These are phyloP conservation scores for Lethocerus indicus DNA, from an alignment of 1,140 invertebrate species.

Conservation along the genomic window DNA sequence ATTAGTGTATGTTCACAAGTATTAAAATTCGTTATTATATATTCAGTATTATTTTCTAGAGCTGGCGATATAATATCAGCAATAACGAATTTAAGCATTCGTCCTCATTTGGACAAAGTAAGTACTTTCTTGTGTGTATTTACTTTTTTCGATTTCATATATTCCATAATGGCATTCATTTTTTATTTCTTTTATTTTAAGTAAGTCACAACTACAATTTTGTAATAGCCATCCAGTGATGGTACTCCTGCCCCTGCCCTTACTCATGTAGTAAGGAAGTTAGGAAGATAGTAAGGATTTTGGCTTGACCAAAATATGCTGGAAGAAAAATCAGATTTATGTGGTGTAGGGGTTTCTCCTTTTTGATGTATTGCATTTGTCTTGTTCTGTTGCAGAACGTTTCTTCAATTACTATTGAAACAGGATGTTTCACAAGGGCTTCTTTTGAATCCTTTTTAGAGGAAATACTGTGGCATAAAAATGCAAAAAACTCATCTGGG, in stretches of 20 bases:
- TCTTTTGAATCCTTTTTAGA: slow-evolving; percentile 17
- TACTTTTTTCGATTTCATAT: background rate
- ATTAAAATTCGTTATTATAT: background rate
- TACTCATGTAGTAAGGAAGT: background rate
- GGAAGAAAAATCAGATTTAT: background rate
- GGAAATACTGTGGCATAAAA: slow-evolving; percentile 18
- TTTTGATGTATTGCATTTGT: background rate
- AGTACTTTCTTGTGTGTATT: background rate
- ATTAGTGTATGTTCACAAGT: background rate
- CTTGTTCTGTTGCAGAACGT: slow-evolving; percentile 14
- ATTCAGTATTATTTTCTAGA: background rate
- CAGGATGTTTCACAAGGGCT: slow-evolving; percentile 7
- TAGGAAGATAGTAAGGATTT: background rate
- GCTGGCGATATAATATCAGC: background rate
- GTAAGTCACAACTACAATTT: background rate
- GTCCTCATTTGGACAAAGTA: slow-evolving; percentile 8
- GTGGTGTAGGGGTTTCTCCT: background rate
- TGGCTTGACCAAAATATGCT: background rate
- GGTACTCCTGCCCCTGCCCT: background rate
- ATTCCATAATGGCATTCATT: background rate
- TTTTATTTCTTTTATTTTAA: background rate
- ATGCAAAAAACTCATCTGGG: slow-evolving; percentile 7
- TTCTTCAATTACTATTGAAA: slow-evolving; percentile 16
- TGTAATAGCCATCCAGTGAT: background rate
- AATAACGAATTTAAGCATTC: background rate